These are phyloP conservation scores for Phataginus tetradactyla DNA, from an alignment of 2,797 vertebrate genomes.

Conservation along the genomic window DNA sequence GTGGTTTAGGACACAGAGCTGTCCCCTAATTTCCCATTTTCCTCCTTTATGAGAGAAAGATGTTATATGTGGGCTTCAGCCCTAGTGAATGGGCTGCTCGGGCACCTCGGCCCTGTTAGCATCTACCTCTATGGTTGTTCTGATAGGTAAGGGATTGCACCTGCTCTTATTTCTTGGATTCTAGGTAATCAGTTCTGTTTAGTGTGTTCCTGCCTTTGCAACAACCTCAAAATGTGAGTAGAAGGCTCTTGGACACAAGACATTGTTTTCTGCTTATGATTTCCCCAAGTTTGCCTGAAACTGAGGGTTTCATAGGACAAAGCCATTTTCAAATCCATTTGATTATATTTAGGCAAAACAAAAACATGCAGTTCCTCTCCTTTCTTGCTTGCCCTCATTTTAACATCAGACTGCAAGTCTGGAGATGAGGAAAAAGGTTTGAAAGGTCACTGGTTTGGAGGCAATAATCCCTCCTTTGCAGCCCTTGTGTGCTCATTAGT, in stretches of 20 bases:
- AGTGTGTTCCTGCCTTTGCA: background rate
- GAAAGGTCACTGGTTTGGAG: background rate
- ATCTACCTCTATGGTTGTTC: background rate
- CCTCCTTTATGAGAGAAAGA: background rate
- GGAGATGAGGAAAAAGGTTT: background rate
- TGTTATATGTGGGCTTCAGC: background rate
- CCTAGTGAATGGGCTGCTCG: background rate
- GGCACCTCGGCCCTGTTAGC: background rate
- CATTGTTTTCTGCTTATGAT: background rate
- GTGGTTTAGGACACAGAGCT: background rate
- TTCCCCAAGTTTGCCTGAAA: conserved; percentile 2
- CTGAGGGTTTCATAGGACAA: background rate
- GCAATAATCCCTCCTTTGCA: background rate
- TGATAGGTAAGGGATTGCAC: background rate
- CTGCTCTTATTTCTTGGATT: background rate
- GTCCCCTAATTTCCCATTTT: background rate
- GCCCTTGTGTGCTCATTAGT: accelerated
- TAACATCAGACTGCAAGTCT: background rate
- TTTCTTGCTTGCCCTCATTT: background rate
- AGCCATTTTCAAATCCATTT: conserved; percentile 2
- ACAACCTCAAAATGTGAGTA: background rate
- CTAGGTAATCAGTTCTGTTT: background rate
- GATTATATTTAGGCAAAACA: conserved; percentile 15
- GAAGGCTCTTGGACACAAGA: background rate
- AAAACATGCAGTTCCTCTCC: conserved; percentile 46